Base-by-base conservation (phyloP, 1,140 invertebrate genomes). In the Gonioctena quinquepunctata region DNA sequence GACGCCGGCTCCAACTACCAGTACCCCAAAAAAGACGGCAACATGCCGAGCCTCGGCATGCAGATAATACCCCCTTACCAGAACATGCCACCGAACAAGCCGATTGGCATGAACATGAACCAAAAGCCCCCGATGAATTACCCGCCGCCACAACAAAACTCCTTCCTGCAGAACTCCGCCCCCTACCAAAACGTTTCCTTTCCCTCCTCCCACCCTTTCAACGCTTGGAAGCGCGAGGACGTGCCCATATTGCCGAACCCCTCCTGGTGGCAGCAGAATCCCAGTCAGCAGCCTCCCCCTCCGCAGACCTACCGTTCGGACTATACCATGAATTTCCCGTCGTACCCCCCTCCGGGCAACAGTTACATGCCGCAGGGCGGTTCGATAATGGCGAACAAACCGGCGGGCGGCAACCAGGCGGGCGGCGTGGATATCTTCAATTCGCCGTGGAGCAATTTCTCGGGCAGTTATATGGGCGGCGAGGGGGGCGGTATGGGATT, bases 401-500 rank as follows among this genome's bases (percentile, higher is more conserved):
- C 6, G 33, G 13, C 52, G 11, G 8, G 19, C n/a, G 18, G 7
- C 23, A 27, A 16, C 13, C 25, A 19, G 11, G 18, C 3, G 8
- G 18, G 52, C 48, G 48, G 33, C 19, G 65, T 63, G 18, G 77
- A 77, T 60, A 42, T 75, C 11, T 76, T 77, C 50, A 65, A 48
- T 2, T 69, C 76, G n/a, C 70, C 75, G 4, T 75, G 74, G 72
- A 68, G 70, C 23, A 69, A 60, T 54, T 67, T 69, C 21, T 67
- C 49, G 11, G 59, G 66, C 6, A 69, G 63, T 18, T 72, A 64
- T 54, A 56, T 70, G 33, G 68, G 62, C 11, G 61, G 27, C 11
- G 67, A 69, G 19, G 68, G 73, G 19, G 64, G 16, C 23, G 60
- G 69, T 27, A 48, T 33, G 16, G 50, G 33, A 23, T 27, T 27